Evolutionary conservation across 1,140 invertebrate genomes (phyloP), one percentile per base, ranked within the genome.

Genomic region (Trissolcus basalis): DNA sequence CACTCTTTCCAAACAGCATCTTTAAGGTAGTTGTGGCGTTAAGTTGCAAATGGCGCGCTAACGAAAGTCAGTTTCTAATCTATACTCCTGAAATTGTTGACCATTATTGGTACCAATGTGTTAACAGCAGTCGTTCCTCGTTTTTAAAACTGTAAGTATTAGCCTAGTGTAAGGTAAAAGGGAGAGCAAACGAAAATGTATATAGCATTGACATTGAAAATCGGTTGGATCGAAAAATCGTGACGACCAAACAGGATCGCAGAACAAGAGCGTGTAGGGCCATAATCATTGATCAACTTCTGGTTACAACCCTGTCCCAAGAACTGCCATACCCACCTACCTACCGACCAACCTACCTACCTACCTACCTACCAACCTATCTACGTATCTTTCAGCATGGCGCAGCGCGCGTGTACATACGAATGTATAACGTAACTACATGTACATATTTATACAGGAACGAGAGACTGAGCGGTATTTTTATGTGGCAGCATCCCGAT

Each of bases 251-350:
- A 60, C 59, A 69, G 39, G 70, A 85, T 84, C 80, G 70, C 61
- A 68, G 73, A 79, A 82, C 81, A 81, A 83, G 79, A 80, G 80
- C 72, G 73, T 54, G 55, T 56, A 43, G 47, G 55, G 72, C 78
- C 75, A 83, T 85, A 85, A 84, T 83, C 82, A 79, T 85, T 79
- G 80, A 85, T 84, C 82, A 85, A 82, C 77, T 79, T 81, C 74
- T 81, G 82, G 74, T 81, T 79, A 80, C 72, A 75, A 68, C 73
- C 67, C 75, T 78, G 78, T 79, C 63, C 53, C 54, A 53, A 63
- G 69, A 63, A 58, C 63, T 72, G 15, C 71, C 50, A 51, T 77
- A 67, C 71, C 64, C 39, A 61, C 58, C 58, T 41, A 61, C 61
- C 49, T 64, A 48, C 45, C 53, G n/a, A n/a, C n/a, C n/a, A n/a